phyloP scores from a whole-genome alignment of 2,113 vertebrate species.

The Numida meleagris region DNA sequence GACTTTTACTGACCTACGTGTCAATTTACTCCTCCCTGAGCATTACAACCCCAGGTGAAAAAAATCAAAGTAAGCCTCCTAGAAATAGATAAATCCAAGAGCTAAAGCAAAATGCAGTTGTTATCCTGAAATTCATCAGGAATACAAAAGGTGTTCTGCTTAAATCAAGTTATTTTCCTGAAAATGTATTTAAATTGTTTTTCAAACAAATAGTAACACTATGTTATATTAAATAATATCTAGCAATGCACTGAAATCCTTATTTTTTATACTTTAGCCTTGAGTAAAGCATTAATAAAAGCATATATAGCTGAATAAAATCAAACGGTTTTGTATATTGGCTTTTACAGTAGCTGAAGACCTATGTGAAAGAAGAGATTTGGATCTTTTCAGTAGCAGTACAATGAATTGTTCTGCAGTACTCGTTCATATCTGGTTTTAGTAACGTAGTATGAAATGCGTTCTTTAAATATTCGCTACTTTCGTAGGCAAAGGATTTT shows the following conservation, averaged over 20 bases:
- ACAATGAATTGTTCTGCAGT: neutral
- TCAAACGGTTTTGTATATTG: neutral
- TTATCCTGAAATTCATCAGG: neutral
- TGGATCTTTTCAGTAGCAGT: neutral
- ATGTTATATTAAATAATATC: neutral
- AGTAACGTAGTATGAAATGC: neutral
- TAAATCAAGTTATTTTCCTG: neutral
- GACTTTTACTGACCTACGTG: slow-evolving; percentile 48
- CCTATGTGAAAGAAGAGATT: neutral
- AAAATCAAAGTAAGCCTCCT: slow-evolving; percentile 24
- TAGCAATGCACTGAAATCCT: neutral
- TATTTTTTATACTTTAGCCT: neutral
- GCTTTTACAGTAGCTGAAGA: neutral
- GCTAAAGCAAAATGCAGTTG: neutral
- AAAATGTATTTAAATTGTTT: neutral
- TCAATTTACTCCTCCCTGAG: slow-evolving; percentile 56
- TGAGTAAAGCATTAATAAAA: neutral
- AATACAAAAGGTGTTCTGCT: neutral
- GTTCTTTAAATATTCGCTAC: neutral
- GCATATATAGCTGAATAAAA: neutral
- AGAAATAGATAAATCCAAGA: slow-evolving; percentile 29
- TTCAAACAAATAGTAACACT: neutral
- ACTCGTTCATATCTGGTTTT: neutral
- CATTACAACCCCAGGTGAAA: slow-evolving; percentile 22
- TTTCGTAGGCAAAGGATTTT: neutral